These are phyloP conservation scores for Ochlodes sylvanus DNA, from an alignment of 2,888 invertebrate species.

Conservation along the genomic window DNA sequence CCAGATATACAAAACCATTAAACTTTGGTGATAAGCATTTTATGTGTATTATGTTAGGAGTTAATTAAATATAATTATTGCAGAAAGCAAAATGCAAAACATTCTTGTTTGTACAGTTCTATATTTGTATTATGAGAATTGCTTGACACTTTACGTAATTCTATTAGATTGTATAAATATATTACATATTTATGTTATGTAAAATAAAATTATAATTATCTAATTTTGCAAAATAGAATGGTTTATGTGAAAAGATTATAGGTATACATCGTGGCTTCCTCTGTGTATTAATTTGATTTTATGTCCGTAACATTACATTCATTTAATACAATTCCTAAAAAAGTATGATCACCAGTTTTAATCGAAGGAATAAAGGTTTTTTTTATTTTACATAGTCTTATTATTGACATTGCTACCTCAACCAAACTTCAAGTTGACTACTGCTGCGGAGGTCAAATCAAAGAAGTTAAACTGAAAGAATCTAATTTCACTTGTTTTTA, in stretches of 20 bases:
- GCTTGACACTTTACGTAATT: constrained; percentile 2
- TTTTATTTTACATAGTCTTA: background rate
- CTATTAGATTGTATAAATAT: constrained; percentile 12
- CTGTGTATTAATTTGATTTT: background rate
- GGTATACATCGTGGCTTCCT: constrained; percentile 2
- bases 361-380: constrained; percentile 3
- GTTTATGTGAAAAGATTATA: constrained; percentile 1
- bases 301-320: constrained; percentile 4
- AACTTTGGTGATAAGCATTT: constrained; percentile 1
- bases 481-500: no score
- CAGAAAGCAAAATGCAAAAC: constrained; percentile 2
- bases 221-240: constrained; percentile 1
- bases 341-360: constrained; percentile 5
- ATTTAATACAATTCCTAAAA: constrained; percentile 1
- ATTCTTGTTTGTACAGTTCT: constrained; percentile 5
- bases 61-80: background rate
- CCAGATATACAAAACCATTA: background rate
- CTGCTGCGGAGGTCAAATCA: no score
- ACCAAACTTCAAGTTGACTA: no score
- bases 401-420: background rate
- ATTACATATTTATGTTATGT: constrained; percentile 20
- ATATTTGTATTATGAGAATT: constrained; percentile 8
- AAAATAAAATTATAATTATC: constrained; percentile 16
- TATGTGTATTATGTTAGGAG: background rate
- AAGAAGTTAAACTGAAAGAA: no score